phyloP scores from a whole-genome alignment of 1,140 invertebrate genomes.

The Eueides isabella region DNA sequence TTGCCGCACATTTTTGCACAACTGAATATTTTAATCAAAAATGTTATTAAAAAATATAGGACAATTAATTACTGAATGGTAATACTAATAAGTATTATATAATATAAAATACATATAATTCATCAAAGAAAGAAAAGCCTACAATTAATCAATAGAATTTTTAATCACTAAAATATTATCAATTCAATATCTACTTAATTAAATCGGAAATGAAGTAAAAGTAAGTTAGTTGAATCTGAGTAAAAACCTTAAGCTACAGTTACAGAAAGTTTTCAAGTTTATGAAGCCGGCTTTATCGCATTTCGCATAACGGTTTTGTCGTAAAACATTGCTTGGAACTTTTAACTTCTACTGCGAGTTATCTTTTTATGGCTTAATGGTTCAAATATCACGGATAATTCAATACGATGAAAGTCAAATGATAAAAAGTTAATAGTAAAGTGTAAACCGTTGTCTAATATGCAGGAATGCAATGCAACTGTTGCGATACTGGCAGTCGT shows the following conservation, averaged over 20 bases:
- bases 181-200: background rate
- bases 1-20: no score
- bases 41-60: no score
- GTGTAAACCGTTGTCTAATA: background rate
- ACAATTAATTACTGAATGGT: no score
- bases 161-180: background rate
- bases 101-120: no score
- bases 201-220: background rate
- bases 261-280: slow-evolving; percentile 15
- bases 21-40: no score
- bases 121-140: no score
- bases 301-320: slow-evolving; percentile 20
- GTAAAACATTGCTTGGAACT: slow-evolving; percentile 7
- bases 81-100: no score
- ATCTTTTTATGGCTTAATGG: background rate
- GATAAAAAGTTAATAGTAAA: background rate
- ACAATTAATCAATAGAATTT: background rate
- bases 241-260: slow-evolving; percentile 11
- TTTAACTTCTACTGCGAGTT: background rate
- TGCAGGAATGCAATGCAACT: slow-evolving; percentile 40
- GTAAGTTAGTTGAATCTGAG: background rate
- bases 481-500: slow-evolving; percentile 40
- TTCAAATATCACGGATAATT: background rate
- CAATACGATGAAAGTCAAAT: slow-evolving; percentile 33
- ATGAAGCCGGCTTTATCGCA: slow-evolving; percentile 5